Base-by-base conservation (phyloP, 2,113 vertebrate genomes). In the Capreolus pygargus region DNA sequence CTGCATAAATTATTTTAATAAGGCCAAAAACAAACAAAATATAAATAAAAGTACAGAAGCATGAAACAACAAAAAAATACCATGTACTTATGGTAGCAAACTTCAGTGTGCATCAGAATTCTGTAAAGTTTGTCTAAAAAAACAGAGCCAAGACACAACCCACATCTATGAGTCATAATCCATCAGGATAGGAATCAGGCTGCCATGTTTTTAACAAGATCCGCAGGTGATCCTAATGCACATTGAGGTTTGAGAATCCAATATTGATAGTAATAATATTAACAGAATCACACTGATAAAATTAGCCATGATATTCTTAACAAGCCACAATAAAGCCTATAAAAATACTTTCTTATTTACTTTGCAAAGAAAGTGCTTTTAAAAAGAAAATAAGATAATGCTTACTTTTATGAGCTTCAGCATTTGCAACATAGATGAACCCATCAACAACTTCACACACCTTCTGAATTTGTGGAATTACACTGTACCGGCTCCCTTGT, bases 341-440 rank as follows among this genome's bases (percentile, higher is more conserved):
- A 95, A 92, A 47, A 27, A 12, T 19, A 95, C 15, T 86, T 61
- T 94, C 14, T 57, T 64, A 79, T 45, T 95, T 95, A 23, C 5
- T 88, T 79, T 88, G 4, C 11, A 96, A 70, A 89, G 27, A 92
- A 67, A 70, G 54, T 33, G 6, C n/a, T 94, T 97, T 96, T 45
- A 52, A 12, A 89, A 98, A 83, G 78, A 33, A 93, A 47, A 86
- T 0, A 52, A 95, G 9, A 97, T 89, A 81, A 4, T 6, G 50
- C 98, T 99, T 98, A 99, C 99, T 99, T 99, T 97, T 99, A 8
- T 98, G 98, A 82, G 98, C 97, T 98, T 99, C 99, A 33, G 99
- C 99, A 96, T 99, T 99, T 86, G 99, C 99, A 76, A 99, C 99
- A 60, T 99, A 99, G 98, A 99, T 99, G 98, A 99, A 99, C 33